A percentile compares a stretch with the other conserved stretches of the same genome.
phyloP scores from a whole-genome alignment of 2,113 vertebrate species.

The Agelaius phoeniceus region DNA sequence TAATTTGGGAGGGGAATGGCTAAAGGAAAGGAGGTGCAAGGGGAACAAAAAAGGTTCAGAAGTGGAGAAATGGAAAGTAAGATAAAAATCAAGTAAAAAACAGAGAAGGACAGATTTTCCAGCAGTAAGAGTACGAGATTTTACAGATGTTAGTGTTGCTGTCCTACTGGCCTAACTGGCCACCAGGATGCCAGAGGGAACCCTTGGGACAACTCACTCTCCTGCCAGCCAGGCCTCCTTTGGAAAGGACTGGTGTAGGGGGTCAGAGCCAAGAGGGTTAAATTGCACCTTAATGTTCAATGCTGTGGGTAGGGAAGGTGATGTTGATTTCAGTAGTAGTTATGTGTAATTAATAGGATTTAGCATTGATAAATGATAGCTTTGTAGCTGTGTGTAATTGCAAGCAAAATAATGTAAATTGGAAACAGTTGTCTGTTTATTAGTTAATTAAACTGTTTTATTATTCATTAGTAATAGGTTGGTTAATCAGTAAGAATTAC shows the following conservation, averaged over 20 bases:
- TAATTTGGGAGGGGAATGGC: background rate
- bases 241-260: background rate
- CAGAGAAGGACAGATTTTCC: background rate
- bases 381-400: background rate
- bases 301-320: background rate
- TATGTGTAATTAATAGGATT: background rate
- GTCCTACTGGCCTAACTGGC: no score
- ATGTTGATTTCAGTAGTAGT: background rate
- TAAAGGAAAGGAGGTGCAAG: background rate
- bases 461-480: background rate
- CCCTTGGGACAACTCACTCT: rapidly evolving
- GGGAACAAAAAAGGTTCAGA: background rate
- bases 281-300: background rate
- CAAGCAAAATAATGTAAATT: background rate
- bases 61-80: background rate
- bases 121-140: background rate
- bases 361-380: background rate
- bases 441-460: background rate
- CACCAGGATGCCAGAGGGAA: background rate
- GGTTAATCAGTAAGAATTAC: background rate
- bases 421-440: background rate
- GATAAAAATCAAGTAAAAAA: background rate
- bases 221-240: background rate
- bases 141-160: background rate
- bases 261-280: background rate